These are phyloP conservation scores for Cenopis cana DNA, from an alignment of 2,888 invertebrate species.

Conservation along the genomic window DNA sequence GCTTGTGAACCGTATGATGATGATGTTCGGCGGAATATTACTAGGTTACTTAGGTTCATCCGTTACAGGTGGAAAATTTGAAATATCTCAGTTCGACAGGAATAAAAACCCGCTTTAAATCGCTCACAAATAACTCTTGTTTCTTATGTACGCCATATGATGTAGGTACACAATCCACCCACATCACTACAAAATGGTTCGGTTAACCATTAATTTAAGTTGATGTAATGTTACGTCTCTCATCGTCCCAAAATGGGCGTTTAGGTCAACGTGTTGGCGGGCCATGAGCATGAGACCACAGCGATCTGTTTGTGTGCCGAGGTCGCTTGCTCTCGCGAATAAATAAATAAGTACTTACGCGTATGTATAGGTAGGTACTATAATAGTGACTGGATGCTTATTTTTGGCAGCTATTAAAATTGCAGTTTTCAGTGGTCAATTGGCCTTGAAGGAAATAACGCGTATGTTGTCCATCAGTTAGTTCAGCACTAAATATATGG, in stretches of 20 bases:
- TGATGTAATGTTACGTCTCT: constrained; percentile 24
- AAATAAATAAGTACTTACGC: constrained; percentile 46
- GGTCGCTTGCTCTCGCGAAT: constrained; percentile 65
- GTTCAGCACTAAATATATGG: constrained; percentile 11
- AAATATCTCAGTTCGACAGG: constrained; percentile 5
- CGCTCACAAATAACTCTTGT: constrained; percentile 8
- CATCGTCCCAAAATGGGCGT: constrained; percentile 63
- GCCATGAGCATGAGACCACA: constrained; percentile 59
- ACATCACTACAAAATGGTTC: constrained; percentile 20
- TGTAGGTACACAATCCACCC: constrained; percentile 31
- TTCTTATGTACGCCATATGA: constrained; percentile 1
- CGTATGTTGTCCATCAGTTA: constrained; percentile 6
- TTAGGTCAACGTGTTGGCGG: constrained; percentile 68
- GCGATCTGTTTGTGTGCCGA: constrained; percentile 66
- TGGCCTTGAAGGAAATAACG: constrained; percentile 7
- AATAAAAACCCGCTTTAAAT: constrained; percentile 2
- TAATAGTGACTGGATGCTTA: constrained; percentile 24
- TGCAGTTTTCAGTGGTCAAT: constrained; percentile 14
- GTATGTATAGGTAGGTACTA: constrained; percentile 14
- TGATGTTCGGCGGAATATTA: background rate
- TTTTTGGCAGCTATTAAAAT: constrained; percentile 24
- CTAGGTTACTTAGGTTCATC: too few species aligned
- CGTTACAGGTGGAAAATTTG: background rate
- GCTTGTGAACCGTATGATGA: background rate
- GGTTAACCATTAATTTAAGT: constrained; percentile 19